Evolutionary conservation across 2,113 vertebrate species (phyloP), one percentile per base, ranked within the genome.

Genomic region (Empidonax traillii): DNA sequence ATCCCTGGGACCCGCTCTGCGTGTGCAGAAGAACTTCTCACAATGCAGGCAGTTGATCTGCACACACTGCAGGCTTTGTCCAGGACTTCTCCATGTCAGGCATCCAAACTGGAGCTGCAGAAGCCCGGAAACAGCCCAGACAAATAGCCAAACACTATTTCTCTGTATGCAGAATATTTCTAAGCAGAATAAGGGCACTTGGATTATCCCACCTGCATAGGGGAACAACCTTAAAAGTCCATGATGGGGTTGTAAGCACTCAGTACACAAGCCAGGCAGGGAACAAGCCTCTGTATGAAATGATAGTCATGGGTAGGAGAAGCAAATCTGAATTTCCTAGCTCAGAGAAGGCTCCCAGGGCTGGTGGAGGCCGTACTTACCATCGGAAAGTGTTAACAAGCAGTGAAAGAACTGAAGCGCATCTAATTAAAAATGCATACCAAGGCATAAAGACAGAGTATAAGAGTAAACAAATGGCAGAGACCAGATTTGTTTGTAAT

Each of bases 401-500:
- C 96, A 96, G 90, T 5, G 80, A 96, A 92, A 90, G 93, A 96
- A 89, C 96, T 95, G 96, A 96, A 97, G 96, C 93, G 17, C 92
- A 89, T 96, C 96, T 96, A 97, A 96, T 96, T 97, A 96, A 97
- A 96, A 96, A 97, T 96, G 96, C 96, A 95, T 94, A 96, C 96
- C 93, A 85, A 97, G 86, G 96, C 96, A 97, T 95, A 97, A 97
- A 96, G 96, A 96, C 83, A 93, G 95, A 93, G 89, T 95, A 95
- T 91, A 95, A 95, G 92, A 94, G 96, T 97, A 97, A 97, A 97
- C 96, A 97, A 97, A 96, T 92, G 94, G 95, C 95, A 96, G 96
- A 89, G 96, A 96, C 95, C 96, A 96, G 96, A 96, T 97, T 96
- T 96, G 96, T 96, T 97, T 97, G 96, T 96, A 96, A 96, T 96